Evolutionary conservation across 2,888 invertebrate genomes (phyloP), one percentile per base, ranked within the genome.

Genomic region (Biston betularia): DNA sequence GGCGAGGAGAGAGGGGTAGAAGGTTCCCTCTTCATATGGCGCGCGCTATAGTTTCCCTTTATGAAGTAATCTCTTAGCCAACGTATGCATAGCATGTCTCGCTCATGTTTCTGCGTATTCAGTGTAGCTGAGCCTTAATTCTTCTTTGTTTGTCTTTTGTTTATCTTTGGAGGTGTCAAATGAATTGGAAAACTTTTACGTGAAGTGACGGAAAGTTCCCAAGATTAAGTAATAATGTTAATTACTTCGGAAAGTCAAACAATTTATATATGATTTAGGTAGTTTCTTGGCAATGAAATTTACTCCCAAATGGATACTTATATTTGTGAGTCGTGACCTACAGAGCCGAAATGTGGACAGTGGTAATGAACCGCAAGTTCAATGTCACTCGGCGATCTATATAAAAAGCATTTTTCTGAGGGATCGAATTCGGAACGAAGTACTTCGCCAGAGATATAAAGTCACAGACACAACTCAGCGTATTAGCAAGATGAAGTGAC

Each of bases 101-200:
- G 49, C 34, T 12, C 34, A 6, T 7, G 34, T 10, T 9, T 8
- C 38, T 14, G 15, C 4, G 50, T 12, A 34, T 0, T 12, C 33
- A 50, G 52, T 53, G 42, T 42, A 24, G 6, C 54, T 24, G 33
- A 8, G n/a, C 54, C 54, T 40, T 58, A n/a, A 40, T 58, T 40
- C 48, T 49, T 49, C 58, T 49, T 58, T 58, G 50, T 60, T 60
- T 44, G 60, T 52, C 52, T 63, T 63, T 67, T 58, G 67, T 59
- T 67, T 67, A 50, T 59, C 63, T 59, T 63, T 63, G 44, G 33
- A 53, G 49, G 58, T 66, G 53, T 53, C 62, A 44, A 60, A 62
- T 57, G 34, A 53, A 66, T 66, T 57, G 14, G 15, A 38, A 59
- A 66, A 63, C n/a, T 62, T 66, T 54, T 59, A 10, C 35, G 45